These are phyloP conservation scores for Eudemis profundana DNA, from an alignment of 2,888 invertebrate species.

Conservation along the genomic window DNA sequence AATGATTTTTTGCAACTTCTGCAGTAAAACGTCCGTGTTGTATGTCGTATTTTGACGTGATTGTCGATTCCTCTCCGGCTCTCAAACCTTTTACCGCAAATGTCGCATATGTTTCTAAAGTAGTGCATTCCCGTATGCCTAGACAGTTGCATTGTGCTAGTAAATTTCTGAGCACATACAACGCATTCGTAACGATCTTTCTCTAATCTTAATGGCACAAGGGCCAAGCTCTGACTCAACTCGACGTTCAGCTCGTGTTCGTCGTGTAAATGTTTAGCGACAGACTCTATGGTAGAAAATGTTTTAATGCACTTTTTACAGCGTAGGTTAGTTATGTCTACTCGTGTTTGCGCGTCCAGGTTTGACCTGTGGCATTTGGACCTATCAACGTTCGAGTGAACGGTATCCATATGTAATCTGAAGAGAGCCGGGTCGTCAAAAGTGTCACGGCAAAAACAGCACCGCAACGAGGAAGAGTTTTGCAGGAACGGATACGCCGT, in stretches of 20 bases:
- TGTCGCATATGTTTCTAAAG: constrained; percentile 46
- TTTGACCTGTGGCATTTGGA: constrained; percentile 35
- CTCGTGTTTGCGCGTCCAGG: constrained; percentile 36
- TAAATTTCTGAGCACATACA: constrained; percentile 45
- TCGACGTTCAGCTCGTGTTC: constrained; percentile 45
- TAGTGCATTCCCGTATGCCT: constrained; percentile 48
- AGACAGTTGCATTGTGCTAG: constrained; percentile 40
- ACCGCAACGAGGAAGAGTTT: constrained; percentile 29
- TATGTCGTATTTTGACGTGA: constrained; percentile 38
- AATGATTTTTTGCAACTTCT: constrained; percentile 46
- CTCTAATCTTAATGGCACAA: constrained; percentile 47
- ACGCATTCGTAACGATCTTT: constrained; percentile 44
- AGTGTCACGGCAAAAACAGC: constrained; percentile 44
- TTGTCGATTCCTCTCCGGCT: constrained; percentile 27
- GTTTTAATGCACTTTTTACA: constrained; percentile 44
- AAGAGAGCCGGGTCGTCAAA: constrained; percentile 46
- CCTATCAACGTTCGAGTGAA: constrained; percentile 45
- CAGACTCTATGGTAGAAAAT: constrained; percentile 34
- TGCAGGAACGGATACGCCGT: constrained; percentile 48
- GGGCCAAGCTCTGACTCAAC: constrained; percentile 31
- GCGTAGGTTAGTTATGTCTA: constrained; percentile 46
- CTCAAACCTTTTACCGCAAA: constrained; percentile 47
- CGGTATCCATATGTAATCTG: constrained; percentile 45
- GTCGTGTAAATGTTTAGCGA: constrained; percentile 46
- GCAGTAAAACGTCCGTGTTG: constrained; percentile 25